Base-by-base conservation (phyloP, 2,113 vertebrate genomes). In the Isurus oxyrinchus region DNA sequence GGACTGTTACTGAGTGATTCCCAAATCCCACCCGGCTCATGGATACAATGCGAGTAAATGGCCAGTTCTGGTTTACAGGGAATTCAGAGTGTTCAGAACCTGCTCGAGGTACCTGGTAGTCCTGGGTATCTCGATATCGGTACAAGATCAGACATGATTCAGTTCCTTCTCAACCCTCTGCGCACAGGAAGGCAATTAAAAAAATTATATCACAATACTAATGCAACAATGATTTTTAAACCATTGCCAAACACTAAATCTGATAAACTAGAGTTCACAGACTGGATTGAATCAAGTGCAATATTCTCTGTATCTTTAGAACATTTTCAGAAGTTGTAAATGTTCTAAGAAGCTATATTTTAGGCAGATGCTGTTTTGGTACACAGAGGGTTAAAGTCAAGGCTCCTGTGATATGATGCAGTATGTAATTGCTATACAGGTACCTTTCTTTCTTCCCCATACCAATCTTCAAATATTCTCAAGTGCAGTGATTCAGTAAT, bases 401-500 rank as follows among this genome's bases (percentile, higher is more conserved):
- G 40, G 66, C 25, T 40, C 59, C 40, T 25, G 67, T 53, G 94
- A 27, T 72, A 55, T 72, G 94, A 55, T 95, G 67, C 63, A 95
- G 94, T 95, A 67, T 95, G 49, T 53, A 44, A 72, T 53, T 95
- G 53, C 13, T 95, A 27, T 72, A 95, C 5, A 55, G 66, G 40
- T 67, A 94, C 61, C 61, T 35, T 69, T 49, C 11, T 69, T 67
- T 55, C 44, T 53, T 94, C n/a, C 49, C 44, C 14, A 19, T 49
- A 35, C 49, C 27, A 55, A 0, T 95, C 67, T 76, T 31, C 66
- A 76, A 95, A 76, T 95, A 95, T 44, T 95, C 11, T 5, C 27
- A 76, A 55, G 67, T 95, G 66, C 94, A 55, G 66, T 76, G 94
- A 95, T 72, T 95, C 66, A 95, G 27, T 31, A 55, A 76, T 95